Percentiles rank a stretch among this genome's conserved stretches.
phyloP scores from a whole-genome alignment of 2,113 vertebrate genomes.

The Noturus placidus region DNA sequence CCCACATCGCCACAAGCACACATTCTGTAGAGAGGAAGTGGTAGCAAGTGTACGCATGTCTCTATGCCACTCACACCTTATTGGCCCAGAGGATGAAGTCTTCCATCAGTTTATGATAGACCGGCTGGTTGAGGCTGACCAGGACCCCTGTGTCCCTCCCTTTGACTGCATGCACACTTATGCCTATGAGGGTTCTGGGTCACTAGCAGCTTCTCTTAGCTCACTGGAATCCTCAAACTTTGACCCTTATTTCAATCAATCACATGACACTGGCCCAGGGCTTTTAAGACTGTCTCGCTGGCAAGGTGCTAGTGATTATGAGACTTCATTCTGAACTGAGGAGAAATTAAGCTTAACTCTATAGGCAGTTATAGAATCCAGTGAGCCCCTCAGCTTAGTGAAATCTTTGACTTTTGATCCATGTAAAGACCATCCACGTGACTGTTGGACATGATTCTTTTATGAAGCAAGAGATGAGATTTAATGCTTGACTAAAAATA shows the following conservation, averaged over 20 bases:
- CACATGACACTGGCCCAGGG: constrained; percentile 65
- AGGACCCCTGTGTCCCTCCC: constrained; percentile 77
- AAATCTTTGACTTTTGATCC: neutral
- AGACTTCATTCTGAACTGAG: constrained; percentile 65
- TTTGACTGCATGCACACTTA: constrained; percentile 85
- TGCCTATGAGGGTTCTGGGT: constrained; percentile 84
- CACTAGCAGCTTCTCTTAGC: constrained; percentile 84
- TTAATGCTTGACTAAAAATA: neutral
- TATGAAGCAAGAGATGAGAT: neutral
- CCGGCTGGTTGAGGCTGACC: constrained; percentile 83
- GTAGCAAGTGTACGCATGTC: constrained; percentile 77
- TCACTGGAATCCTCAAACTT: constrained; percentile 74
- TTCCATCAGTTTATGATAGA: constrained; percentile 88
- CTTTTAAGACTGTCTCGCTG: constrained; percentile 74
- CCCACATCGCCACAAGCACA: constrained; percentile 59
- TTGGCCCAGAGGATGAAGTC: constrained; percentile 81
- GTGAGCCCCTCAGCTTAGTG: neutral
- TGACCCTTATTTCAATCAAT: constrained; percentile 67
- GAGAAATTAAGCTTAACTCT: neutral
- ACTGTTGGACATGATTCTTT: neutral
- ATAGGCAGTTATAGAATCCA: neutral
- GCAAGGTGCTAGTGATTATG: constrained; percentile 62
- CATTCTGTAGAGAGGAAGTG: constrained; percentile 64
- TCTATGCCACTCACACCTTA: constrained; percentile 81
- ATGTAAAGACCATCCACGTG: neutral